phyloP scores from a whole-genome alignment of 2,113 vertebrate species.

The Zeus faber region DNA sequence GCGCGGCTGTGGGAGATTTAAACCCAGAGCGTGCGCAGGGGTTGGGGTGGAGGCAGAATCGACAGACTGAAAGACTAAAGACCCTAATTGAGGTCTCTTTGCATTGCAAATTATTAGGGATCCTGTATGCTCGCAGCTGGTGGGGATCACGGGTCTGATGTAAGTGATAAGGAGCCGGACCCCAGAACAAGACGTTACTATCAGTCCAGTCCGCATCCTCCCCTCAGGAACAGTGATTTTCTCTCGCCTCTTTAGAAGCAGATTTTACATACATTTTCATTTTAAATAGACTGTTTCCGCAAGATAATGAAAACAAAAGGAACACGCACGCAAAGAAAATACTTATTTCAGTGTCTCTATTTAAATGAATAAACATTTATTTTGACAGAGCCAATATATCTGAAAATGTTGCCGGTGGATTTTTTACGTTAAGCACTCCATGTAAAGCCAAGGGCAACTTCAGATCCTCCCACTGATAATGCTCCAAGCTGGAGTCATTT shows the following conservation, averaged over 20 bases:
- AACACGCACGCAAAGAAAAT: too few species aligned
- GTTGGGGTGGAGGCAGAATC: constrained; percentile 24
- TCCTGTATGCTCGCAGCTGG: constrained; percentile 24
- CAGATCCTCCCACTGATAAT: too few species aligned
- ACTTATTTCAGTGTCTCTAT: too few species aligned
- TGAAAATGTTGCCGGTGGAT: constrained; percentile 28
- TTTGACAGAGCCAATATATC: background rate
- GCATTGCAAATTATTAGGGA: constrained; percentile 58
- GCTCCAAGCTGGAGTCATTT: too few species aligned
- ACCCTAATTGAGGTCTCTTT: constrained; percentile 47
- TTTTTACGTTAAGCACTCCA: too few species aligned
- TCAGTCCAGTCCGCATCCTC: constrained; percentile 32
- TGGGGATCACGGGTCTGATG: constrained; percentile 20
- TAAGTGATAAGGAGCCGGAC: constrained; percentile 38
- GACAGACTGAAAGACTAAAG: constrained; percentile 8
- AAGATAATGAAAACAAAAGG: constrained; percentile 22
- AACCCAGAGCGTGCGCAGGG: constrained; percentile 9
- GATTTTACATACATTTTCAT: constrained; percentile 34
- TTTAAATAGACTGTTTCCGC: constrained; percentile 21
- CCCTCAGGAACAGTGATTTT: constrained; percentile 25
- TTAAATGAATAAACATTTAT: background rate
- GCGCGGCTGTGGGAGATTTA: constrained; percentile 46
- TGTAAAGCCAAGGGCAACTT: too few species aligned
- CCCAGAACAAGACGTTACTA: constrained; percentile 10
- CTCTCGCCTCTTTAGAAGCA: constrained; percentile 14